These are phyloP conservation scores for Acronicta leporina DNA, from an alignment of 2,888 invertebrate genomes.

Conservation along the genomic window DNA sequence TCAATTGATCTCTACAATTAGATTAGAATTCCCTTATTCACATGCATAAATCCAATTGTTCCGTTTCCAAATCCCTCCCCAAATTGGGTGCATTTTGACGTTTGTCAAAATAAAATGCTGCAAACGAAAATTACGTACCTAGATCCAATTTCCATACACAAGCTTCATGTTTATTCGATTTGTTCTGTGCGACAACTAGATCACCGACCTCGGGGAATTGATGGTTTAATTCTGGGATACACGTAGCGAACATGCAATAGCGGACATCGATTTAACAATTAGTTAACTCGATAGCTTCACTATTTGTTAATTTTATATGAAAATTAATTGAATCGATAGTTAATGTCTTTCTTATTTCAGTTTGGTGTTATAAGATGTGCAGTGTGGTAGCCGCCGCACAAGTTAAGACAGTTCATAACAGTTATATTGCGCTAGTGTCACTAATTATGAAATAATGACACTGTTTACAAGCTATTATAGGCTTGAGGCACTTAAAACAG, in stretches of 20 bases:
- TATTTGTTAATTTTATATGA: no score
- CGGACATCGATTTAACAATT: conserved; percentile 14
- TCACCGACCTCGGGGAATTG: conserved; percentile 14
- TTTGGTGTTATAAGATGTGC: no score
- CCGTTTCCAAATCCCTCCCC: conserved; percentile 9
- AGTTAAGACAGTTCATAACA: no score
- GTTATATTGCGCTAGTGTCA: no score
- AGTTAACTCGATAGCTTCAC: no score
- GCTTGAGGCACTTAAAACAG: no score
- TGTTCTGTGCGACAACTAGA: conserved; percentile 13
- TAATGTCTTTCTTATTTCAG: no score
- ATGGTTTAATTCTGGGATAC: conserved; percentile 23
- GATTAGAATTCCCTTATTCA: conserved; percentile 7
- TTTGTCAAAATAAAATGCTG: conserved; percentile 30
- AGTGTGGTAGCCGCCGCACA: no score
- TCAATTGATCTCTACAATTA: conserved; percentile 1
- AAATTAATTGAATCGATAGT: no score
- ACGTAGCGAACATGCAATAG: conserved; percentile 3
- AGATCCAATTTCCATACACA: conserved; percentile 30
- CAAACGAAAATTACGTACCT: conserved; percentile 22
- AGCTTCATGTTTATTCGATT: conserved; percentile 37
- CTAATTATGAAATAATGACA: no score
- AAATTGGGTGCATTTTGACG: conserved; percentile 20
- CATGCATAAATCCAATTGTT: conserved; percentile 16
- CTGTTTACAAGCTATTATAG: no score